Evolutionary conservation across 2,888 invertebrate genomes (phyloP).

Genomic region (Neoscelio sp.): DNA sequence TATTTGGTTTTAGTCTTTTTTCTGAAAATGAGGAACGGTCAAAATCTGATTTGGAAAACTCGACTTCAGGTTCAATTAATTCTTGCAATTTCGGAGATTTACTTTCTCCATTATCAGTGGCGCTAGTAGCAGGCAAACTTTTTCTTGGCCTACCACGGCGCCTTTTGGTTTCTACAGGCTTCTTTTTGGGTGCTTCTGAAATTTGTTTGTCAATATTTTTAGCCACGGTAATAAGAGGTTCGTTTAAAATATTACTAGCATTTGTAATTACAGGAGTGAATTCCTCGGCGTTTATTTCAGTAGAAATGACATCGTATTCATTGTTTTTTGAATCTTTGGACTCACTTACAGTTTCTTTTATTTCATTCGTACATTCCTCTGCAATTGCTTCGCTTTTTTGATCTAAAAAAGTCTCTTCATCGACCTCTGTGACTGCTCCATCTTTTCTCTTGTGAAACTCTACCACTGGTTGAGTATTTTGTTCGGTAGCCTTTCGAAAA

Average conservation of each 20-base stretch:
- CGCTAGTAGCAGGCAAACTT: slow-evolving; percentile 45
- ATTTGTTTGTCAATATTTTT: too few species aligned
- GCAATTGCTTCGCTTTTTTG: too few species aligned
- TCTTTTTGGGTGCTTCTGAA: slow-evolving; percentile 40
- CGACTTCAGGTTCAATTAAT: slow-evolving; percentile 68
- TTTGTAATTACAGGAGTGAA: too few species aligned
- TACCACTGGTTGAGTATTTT: slow-evolving; percentile 59
- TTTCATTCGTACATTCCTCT: background rate
- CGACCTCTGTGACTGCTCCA: too few species aligned
- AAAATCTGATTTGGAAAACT: slow-evolving; percentile 76
- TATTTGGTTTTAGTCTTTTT: slow-evolving; percentile 76
- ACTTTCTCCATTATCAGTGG: slow-evolving; percentile 53
- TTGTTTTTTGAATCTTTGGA: background rate
- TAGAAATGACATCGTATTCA: too few species aligned
- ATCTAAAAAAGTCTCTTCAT: slow-evolving; percentile 52
- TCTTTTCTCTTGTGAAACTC: slow-evolving; percentile 28
- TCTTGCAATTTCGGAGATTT: slow-evolving; percentile 47
- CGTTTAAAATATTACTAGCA: slow-evolving; percentile 13
- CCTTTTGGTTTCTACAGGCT: slow-evolving; percentile 63
- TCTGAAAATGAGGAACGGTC: slow-evolving; percentile 76
- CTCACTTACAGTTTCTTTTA: too few species aligned
- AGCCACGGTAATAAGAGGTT: too few species aligned
- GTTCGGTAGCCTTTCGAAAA: slow-evolving; percentile 62
- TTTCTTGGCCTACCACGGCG: slow-evolving; percentile 76
- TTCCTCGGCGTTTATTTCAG: too few species aligned